Evolutionary conservation across 64 coral and sea anemone genomes (phyloP).

Genomic region (Cladopsammia gracilis): DNA sequence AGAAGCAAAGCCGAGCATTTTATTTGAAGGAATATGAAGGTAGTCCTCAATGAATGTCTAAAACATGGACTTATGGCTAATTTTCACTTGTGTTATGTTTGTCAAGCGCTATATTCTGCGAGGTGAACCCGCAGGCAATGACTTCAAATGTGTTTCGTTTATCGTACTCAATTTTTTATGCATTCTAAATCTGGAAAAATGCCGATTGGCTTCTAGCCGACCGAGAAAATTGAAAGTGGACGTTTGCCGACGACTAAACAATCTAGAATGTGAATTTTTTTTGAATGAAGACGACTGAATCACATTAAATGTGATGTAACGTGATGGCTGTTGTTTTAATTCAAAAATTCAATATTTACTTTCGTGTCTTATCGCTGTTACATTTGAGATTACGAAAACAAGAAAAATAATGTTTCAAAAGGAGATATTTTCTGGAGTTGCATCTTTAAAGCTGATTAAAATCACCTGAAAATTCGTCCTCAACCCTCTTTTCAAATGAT

Average conservation of each 20-base stretch:
- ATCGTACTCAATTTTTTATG: too few relatives aligned
- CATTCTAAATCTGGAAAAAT: too few relatives aligned
- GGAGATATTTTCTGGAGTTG: neutral
- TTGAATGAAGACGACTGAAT: neutral
- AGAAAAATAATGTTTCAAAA: neutral
- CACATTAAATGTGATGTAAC: neutral
- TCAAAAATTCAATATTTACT: neutral
- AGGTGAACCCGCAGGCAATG: too few relatives aligned
- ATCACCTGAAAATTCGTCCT: neutral
- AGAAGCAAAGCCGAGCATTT: neutral
- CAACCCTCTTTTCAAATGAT: slow-evolving; percentile 1
- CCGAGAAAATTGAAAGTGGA: too few relatives aligned
- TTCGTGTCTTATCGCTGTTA: neutral
- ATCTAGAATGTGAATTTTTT: neutral
- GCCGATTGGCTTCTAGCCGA: too few relatives aligned
- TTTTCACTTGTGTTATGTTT: too few relatives aligned
- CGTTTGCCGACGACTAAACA: neutral
- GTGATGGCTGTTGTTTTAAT: neutral
- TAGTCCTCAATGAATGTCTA: too few relatives aligned
- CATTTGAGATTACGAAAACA: too few relatives aligned
- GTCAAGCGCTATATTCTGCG: too few relatives aligned
- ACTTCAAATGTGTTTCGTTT: too few relatives aligned
- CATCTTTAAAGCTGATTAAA: neutral
- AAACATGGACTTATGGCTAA: too few relatives aligned
- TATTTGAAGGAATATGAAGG: too few relatives aligned